Evolutionary conservation across 1,140 invertebrate species (phyloP), one percentile per base, ranked within the genome.

Genomic region (Bombus sylvicola): DNA sequence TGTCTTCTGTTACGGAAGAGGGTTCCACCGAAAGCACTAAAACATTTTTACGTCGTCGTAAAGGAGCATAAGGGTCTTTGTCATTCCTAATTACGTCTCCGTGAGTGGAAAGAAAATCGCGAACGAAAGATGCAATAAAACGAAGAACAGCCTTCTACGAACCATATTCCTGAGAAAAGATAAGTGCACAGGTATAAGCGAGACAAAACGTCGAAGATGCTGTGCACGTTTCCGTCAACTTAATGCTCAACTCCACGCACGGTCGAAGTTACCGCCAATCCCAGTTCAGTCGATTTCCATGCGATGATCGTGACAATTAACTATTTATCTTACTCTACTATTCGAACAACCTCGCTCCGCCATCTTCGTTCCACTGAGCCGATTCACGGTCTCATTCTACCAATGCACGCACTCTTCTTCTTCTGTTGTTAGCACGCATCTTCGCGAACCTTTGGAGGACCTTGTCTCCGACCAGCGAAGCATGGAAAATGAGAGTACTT

Each of bases 401-500:
- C 41, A 25, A 74, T 25, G 1, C 22, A 53, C 12, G 28, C 25
- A 25, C 12, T 34, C 85, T 82, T 87, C 78, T 31, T 83, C 79
- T 64, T 68, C 66, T 83, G 77, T 73, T 53, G 59, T 81, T 62
- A 28, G 41, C 85, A 73, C 57, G 84, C 81, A 91, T 87, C 83
- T 82, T 85, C 81, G 89, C 77, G 79, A 85, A 87, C 76, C 89
- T 80, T 84, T 81, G 64, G 83, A 82, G 87, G 92, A 92, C 90
- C 91, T 93, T 92, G 92, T 92, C 85, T 87, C 89, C 88, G 88
- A 83, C 89, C 91, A 89, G 73, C 88, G 86, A 79, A 93, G 88
- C 93, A 91, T 92, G 90, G 90, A 92, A 93, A 93, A 93, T 93
- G 90, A 93, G 90, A 93, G 89, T 92, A 89, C 78, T 86, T 85